Evolutionary conservation across 2,888 invertebrate species (phyloP).

Genomic region (Empis stercorea): DNA sequence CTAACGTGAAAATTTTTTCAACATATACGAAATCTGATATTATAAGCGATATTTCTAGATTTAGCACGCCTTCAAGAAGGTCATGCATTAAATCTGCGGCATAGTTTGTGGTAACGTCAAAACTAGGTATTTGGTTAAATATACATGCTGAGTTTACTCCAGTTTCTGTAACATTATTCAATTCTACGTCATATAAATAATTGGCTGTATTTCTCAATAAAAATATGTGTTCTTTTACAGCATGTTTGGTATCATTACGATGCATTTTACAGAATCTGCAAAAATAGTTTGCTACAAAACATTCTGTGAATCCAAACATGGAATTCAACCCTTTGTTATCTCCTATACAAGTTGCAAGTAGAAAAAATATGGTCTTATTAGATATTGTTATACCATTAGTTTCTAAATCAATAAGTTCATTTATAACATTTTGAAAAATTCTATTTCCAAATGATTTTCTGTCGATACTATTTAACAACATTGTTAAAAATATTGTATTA

Average conservation of each 20-base stretch:
- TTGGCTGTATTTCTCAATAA: no score
- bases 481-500: not conserved
- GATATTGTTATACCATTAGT: not conserved
- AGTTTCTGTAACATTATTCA: not conserved
- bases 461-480: not conserved
- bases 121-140: not conserved
- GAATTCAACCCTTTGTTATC: constrained; percentile 14
- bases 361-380: constrained; percentile 9
- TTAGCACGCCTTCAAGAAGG: constrained; percentile 1
- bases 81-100: constrained; percentile 2
- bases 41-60: not conserved
- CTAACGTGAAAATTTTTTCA: constrained; percentile 4
- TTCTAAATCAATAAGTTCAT: not conserved
- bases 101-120: not conserved
- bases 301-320: no score
- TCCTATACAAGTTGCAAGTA: constrained; percentile 10
- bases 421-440: not conserved
- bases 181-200: not conserved
- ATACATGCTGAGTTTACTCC: not conserved
- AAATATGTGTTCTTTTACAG: no score
- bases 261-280: constrained; percentile 9
- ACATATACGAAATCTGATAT: not conserved
- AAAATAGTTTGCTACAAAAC: constrained; percentile 8
- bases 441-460: not conserved
- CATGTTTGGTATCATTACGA: not conserved